phyloP scores from a whole-genome alignment of 1,140 invertebrate species.

The Atopsyche davidsoni region DNA sequence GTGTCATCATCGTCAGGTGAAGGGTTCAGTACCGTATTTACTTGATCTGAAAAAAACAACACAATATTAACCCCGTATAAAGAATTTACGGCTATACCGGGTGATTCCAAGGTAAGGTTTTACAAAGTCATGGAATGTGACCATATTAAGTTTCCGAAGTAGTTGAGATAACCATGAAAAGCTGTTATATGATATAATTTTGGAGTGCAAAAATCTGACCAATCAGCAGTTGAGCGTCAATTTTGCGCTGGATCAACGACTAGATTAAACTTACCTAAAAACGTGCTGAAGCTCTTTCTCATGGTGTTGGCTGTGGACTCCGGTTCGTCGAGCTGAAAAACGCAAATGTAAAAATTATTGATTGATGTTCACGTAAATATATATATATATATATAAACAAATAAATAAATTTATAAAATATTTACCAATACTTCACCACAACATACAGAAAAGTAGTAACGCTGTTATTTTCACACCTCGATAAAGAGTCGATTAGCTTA shows the following conservation, averaged over 20 bases:
- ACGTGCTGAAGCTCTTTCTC: constrained; percentile 62
- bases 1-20: constrained; percentile 64
- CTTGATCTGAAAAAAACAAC: constrained; percentile 45
- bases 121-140: too few species aligned
- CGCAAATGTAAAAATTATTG: constrained; percentile 23
- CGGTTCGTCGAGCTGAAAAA: constrained; percentile 60
- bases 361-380: neutral
- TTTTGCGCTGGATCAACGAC: neutral
- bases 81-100: too few species aligned
- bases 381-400: constrained; percentile 1
- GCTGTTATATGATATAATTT: neutral
- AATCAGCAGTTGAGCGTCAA: too few species aligned
- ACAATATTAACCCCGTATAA: neutral
- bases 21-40: constrained; percentile 61
- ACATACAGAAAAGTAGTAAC: neutral
- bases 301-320: constrained; percentile 61
- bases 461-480: neutral
- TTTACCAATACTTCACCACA: too few species aligned
- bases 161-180: neutral
- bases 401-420: too few species aligned
- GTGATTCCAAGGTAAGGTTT: too few species aligned
- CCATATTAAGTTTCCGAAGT: neutral
- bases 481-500: too few species aligned
- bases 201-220: too few species aligned
- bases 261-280: constrained; percentile 46